phyloP scores from a whole-genome alignment of 2,113 vertebrate species.

The Gobiocypris rarus region DNA sequence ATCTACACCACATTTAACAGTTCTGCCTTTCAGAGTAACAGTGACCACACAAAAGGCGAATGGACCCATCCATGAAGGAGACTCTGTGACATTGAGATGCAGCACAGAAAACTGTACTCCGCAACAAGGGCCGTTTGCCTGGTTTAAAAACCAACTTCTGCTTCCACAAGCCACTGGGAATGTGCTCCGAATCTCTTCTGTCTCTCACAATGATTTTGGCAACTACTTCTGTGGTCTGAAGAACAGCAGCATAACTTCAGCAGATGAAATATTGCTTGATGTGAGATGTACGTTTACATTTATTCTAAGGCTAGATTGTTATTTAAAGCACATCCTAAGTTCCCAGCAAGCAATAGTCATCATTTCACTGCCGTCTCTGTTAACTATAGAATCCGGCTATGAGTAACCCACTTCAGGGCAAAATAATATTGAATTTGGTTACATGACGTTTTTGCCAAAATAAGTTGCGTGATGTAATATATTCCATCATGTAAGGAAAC shows the following conservation, averaged over 20 bases:
- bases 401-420: too few species aligned
- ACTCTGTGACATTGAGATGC: slow-evolving; percentile 31
- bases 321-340: too few species aligned
- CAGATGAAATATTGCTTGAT: slow-evolving; percentile 11
- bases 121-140: neutral
- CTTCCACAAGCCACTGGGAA: neutral
- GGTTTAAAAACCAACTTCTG: slow-evolving; percentile 32
- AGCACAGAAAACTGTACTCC: slow-evolving; percentile 33
- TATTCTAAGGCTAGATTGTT: neutral
- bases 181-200: neutral
- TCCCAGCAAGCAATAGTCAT: too few species aligned
- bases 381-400: too few species aligned
- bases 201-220: neutral
- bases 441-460: too few species aligned
- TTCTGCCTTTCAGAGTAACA: slow-evolving; percentile 17
- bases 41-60: neutral
- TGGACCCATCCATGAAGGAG: neutral
- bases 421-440: too few species aligned
- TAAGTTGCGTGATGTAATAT: too few species aligned
- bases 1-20: neutral
- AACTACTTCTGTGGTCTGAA: slow-evolving; percentile 34
- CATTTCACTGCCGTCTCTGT: too few species aligned
- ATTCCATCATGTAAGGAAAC: too few species aligned
- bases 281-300: slow-evolving; percentile 29
- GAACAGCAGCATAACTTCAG: neutral